These are phyloP conservation scores for Brachyrhaphis roseni DNA, from an alignment of 2,797 vertebrate genomes.

Conservation along the genomic window DNA sequence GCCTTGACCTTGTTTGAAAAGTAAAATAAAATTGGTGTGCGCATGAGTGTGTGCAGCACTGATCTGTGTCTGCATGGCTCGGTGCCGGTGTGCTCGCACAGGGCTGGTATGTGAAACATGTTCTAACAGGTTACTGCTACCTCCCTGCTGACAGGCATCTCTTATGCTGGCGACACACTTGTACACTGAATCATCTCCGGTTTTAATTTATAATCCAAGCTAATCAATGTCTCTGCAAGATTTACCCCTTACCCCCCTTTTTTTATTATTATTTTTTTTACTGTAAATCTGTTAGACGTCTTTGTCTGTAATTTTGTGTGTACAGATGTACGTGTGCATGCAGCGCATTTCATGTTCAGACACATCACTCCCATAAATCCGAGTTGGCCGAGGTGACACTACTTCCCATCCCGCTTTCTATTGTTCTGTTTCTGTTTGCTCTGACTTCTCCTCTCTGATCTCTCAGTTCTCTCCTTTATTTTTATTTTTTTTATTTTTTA, in stretches of 20 bases:
- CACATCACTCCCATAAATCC: slow-evolving; percentile 47
- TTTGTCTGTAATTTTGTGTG: slow-evolving; percentile 21
- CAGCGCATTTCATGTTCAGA: slow-evolving; percentile 53
- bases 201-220: not conserved
- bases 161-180: slow-evolving; percentile 38
- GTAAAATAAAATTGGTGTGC: slow-evolving; percentile 11
- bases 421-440: slow-evolving; percentile 60
- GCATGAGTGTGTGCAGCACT: slow-evolving; percentile 19
- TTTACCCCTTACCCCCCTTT: not conserved
- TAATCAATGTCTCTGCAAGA: slow-evolving; percentile 13
- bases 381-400: slow-evolving; percentile 41
- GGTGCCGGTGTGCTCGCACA: slow-evolving; percentile 61
- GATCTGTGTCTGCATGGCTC: slow-evolving; percentile 52
- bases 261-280: not conserved
- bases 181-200: slow-evolving; percentile 22
- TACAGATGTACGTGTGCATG: not conserved
- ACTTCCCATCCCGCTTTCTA: slow-evolving; percentile 26
- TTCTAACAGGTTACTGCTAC: slow-evolving; percentile 71
- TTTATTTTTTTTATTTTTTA: slow-evolving; percentile 50
- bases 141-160: slow-evolving; percentile 68
- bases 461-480: slow-evolving; percentile 83
- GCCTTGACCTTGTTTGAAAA: not conserved
- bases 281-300: slow-evolving; percentile 28
- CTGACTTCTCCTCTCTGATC: slow-evolving; percentile 70
- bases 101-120: slow-evolving; percentile 69